Evolutionary conservation across 2,888 invertebrate genomes (phyloP).

Genomic region (Fragum sueziense): DNA sequence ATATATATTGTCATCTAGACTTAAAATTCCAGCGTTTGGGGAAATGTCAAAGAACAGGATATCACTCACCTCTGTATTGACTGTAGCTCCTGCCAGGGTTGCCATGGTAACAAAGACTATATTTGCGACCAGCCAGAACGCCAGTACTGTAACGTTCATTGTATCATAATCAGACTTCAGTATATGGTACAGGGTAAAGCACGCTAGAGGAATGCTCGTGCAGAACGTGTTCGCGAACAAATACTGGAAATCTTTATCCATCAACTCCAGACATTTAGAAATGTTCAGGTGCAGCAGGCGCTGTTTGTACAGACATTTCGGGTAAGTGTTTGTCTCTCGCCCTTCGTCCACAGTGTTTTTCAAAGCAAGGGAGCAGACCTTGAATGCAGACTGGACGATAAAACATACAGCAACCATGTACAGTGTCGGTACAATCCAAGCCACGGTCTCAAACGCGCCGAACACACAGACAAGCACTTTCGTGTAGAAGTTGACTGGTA

Average conservation of each 20-base stretch:
- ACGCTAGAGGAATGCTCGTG: constrained; percentile 23
- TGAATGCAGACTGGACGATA: constrained; percentile 3
- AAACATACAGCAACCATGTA: not conserved
- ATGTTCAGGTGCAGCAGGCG: constrained; percentile 28
- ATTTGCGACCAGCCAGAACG: constrained; percentile 14
- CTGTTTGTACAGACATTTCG: constrained; percentile 22
- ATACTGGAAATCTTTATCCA: constrained; percentile 37
- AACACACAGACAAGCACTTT: not conserved
- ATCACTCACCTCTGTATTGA: constrained; percentile 14
- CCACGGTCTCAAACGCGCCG: not conserved
- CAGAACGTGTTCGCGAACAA: constrained; percentile 21
- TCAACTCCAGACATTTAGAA: constrained; percentile 18
- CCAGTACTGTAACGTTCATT: not conserved
- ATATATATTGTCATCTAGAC: too few species aligned
- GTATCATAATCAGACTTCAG: not conserved
- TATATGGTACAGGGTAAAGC: constrained; percentile 31
- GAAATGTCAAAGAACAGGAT: too few species aligned
- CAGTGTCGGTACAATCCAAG: constrained; percentile 14
- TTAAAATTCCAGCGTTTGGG: too few species aligned
- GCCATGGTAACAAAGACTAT: constrained; percentile 4
- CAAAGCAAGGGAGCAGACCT: constrained; percentile 5
- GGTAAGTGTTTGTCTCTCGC: constrained; percentile 2
- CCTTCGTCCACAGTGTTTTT: not conserved
- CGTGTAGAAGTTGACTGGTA: constrained; percentile 11
- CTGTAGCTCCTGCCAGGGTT: constrained; percentile 2